These are phyloP conservation scores for Chionis minor DNA, from an alignment of 2,113 vertebrate species.

Conservation along the genomic window DNA sequence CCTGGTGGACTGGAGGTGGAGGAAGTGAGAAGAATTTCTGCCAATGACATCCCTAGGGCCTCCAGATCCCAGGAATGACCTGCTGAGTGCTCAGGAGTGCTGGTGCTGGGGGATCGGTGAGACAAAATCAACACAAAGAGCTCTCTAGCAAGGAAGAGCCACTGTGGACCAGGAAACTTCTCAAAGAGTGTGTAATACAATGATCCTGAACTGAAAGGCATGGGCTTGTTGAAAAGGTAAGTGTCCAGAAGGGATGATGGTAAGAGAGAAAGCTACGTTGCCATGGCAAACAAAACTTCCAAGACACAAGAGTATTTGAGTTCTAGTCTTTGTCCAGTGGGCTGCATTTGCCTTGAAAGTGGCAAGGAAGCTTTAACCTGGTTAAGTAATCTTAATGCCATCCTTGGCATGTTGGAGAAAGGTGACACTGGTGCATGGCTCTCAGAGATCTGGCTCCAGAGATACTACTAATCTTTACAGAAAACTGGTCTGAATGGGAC, in stretches of 20 bases:
- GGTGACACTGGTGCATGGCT: background rate
- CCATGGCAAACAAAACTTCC: background rate
- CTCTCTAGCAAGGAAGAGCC: background rate
- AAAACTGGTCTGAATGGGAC: background rate
- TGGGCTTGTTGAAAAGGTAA: background rate
- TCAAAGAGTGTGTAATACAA: background rate
- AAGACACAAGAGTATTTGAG: background rate
- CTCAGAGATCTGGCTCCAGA: background rate
- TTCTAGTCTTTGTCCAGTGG: background rate
- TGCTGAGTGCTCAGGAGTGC: background rate
- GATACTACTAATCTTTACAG: background rate
- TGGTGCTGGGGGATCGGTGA: background rate
- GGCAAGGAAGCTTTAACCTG: background rate
- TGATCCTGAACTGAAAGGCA: background rate
- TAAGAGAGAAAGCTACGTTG: background rate
- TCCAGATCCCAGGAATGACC: background rate
- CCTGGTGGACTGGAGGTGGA: background rate
- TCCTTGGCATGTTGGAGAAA: background rate
- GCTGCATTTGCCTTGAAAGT: background rate
- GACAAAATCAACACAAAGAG: background rate
- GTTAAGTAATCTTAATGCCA: background rate
- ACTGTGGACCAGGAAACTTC: background rate
- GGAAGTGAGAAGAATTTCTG: background rate
- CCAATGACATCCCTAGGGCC: fast-evolving
- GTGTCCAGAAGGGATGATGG: background rate